Conservation (phyloP, 2,888 invertebrate genomes). For the Melanostoma mellinum region DNA sequence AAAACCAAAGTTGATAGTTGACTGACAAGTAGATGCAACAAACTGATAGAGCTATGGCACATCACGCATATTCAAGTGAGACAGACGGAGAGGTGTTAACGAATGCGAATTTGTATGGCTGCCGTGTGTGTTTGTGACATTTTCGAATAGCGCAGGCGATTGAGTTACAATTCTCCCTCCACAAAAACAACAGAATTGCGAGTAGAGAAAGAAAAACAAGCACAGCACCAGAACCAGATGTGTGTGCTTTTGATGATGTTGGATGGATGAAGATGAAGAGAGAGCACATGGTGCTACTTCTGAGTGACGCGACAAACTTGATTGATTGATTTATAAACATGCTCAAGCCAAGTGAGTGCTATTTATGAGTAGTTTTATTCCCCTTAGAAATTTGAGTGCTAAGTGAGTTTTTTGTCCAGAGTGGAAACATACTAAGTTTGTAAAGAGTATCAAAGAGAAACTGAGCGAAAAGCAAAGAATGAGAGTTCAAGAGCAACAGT, state of each 20-base stretch:
- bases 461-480: constrained; percentile 52
- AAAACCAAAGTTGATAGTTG: constrained; percentile 38
- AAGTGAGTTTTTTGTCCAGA: not conserved
- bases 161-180: constrained; percentile 34
- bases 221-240: constrained; percentile 5
- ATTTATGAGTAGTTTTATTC: not conserved
- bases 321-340: constrained; percentile 49
- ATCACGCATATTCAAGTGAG: constrained; percentile 55
- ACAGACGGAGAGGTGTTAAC: constrained; percentile 69
- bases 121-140: constrained; percentile 8
- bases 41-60: constrained; percentile 59
- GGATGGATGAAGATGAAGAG: not conserved
- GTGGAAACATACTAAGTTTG: not conserved
- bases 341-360: not conserved
- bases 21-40: constrained; percentile 64
- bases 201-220: constrained; percentile 9
- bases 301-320: constrained; percentile 28
- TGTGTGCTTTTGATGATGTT: constrained; percentile 11
- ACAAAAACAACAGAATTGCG: not conserved
- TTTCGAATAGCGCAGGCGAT: constrained; percentile 58
- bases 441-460: constrained; percentile 29
- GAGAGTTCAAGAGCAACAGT: constrained; percentile 1
- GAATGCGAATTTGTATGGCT: constrained; percentile 39
- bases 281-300: not conserved
- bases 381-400: not conserved